These are phyloP conservation scores for Paramisgurnus dabryanus DNA, from an alignment of 2,113 vertebrate genomes.

Conservation along the genomic window DNA sequence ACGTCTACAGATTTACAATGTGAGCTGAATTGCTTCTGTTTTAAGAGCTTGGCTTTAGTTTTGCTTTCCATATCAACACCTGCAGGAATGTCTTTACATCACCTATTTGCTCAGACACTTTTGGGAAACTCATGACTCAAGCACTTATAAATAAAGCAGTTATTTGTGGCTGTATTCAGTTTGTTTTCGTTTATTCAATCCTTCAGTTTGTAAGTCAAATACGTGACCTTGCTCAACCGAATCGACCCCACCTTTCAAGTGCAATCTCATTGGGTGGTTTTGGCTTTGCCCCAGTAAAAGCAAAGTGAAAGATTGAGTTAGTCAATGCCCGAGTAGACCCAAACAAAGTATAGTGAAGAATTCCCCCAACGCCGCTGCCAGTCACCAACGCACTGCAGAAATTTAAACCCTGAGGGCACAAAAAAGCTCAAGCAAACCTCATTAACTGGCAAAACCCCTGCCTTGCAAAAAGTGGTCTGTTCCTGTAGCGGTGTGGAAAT, in stretches of 20 bases:
- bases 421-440: slow-evolving; percentile 43
- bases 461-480: slow-evolving; percentile 47
- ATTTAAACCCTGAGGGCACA: slow-evolving; percentile 44
- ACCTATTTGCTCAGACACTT: slow-evolving; percentile 6
- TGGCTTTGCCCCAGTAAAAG: slow-evolving; percentile 49
- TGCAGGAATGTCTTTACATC: slow-evolving; percentile 41
- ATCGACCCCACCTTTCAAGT: slow-evolving; percentile 50
- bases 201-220: background rate
- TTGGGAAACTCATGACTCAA: slow-evolving; percentile 43
- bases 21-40: background rate
- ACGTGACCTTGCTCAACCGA: slow-evolving; percentile 58
- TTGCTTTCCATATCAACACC: slow-evolving; percentile 42
- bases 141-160: slow-evolving; percentile 40
- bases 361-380: slow-evolving; percentile 43
- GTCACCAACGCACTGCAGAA: slow-evolving; percentile 48
- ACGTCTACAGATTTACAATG: background rate
- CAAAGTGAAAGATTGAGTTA: slow-evolving; percentile 49
- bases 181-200: background rate
- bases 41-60: background rate
- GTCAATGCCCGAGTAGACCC: slow-evolving; percentile 53
- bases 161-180: background rate
- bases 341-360: slow-evolving; percentile 40
- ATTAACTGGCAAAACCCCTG: slow-evolving; percentile 51
- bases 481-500: slow-evolving; percentile 45
- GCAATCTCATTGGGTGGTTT: slow-evolving; percentile 60